Evolutionary conservation across 1,140 invertebrate species (phyloP), one percentile per base, ranked within the genome.

Genomic region (Proales similis): DNA sequence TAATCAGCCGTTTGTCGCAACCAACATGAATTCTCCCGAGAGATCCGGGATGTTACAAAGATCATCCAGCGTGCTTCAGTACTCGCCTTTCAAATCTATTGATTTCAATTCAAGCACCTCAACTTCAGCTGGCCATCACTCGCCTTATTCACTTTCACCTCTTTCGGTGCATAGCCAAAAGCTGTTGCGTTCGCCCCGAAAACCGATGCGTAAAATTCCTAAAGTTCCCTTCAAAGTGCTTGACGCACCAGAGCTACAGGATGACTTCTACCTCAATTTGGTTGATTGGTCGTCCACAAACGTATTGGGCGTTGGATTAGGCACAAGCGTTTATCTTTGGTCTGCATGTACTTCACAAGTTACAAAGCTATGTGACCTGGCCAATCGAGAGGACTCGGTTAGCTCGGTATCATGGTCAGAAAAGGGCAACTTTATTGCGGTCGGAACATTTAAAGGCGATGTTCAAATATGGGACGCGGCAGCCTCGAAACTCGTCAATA

Each of bases 221-320:
- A 83, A 90, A 71, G 92, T 95, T 71, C 93, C 93, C 0, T 97
- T 95, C 73, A 96, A 98, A 79, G 85, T 95, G 0, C 79, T 98
- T 7, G 95, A 99, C 76, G 95, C 95, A 0, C 95, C 95, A 0
- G 94, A 98, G 75, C 76, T 99, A 22, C 93, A 97, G 77, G 94
- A 99, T 75, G 95, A 98, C 76, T 99, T 99, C 77, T 98, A 98
- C 74, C 76, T 98, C 24, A 99, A 98, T 77, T 79, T 99, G 61
- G 94, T 99, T 4, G 95, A 99, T 76, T 99, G 95, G 95, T 97
- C 92, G 1, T 90, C 90, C 4, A 90, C 94, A 74, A 98, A 99
- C 78, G 90, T 98, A 4, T 81, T 99, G 19, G 93, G 90, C 73
- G 95, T 99, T n/a, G 95, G 94, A 0, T 77, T 99, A 0, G 92